Evolutionary conservation across 2,113 vertebrate species (phyloP), one percentile per base, ranked within the genome.

Genomic region (Blennius ocellaris): DNA sequence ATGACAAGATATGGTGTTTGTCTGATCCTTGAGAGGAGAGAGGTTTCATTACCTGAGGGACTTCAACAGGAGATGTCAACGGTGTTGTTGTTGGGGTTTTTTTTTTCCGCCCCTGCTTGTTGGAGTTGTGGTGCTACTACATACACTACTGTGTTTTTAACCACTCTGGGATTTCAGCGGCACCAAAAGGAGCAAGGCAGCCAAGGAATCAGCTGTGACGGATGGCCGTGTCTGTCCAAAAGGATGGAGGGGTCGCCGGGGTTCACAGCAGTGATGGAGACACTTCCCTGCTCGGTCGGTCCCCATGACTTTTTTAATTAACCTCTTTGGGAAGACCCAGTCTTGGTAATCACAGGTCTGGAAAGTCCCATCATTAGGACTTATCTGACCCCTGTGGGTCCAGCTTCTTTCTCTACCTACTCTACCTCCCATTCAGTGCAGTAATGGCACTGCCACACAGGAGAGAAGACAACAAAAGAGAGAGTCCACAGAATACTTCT

Each of bases 221-320:
- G 87, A 90, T 86, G 61, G 61, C 56, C 37, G 1, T 66, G 75
- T 80, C 82, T 36, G 64, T 83, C 72, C 43, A 47, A 60, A 71
- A 73, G 81, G 85, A 86, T 74, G 69, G 71, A 62, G 70, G 70
- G 85, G 85, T 90, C 86, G 68, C 61, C 6, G 0, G 30, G 75
- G 85, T 76, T 82, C 57, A 55, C 63, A 5, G 38, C 8, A 8
- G 82, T 78, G 85, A 89, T 88, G 81, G 81, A 86, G 69, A 83
- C 69, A 80, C 81, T 85, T 88, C 82, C 76, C 78, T 60, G 54
- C 65, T 71, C 67, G n/a, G 71, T 71, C 67, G n/a, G 71, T 51
- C 73, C 54, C 50, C 40, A 8, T 41, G 71, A 78, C 81, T 82
- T 76, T 67, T 87, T 89, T 89, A 91, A 91, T 90, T 85, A 91